A percentile compares a stretch with the other conserved stretches of the same genome.
Evolutionary conservation across 2,113 vertebrate genomes (phyloP).

Genomic region (Saguinus imperator): DNA sequence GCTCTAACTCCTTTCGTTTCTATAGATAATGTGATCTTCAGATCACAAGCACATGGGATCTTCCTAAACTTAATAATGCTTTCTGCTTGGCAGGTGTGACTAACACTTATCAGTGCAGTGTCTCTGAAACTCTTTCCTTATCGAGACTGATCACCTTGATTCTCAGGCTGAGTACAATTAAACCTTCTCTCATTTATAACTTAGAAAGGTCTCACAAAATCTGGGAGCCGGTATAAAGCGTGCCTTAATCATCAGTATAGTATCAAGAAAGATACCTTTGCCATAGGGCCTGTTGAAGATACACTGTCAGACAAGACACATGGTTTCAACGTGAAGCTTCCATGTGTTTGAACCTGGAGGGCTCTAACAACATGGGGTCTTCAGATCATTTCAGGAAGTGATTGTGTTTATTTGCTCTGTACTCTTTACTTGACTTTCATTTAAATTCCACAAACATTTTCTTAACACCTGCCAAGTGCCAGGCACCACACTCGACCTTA

Average conservation of each 20-base stretch:
- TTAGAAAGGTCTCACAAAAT: not conserved
- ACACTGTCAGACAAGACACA: not conserved
- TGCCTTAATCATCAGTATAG: not conserved
- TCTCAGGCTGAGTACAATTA: not conserved
- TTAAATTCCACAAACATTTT: conserved; percentile 47
- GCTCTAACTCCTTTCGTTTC: not conserved
- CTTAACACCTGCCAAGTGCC: not conserved
- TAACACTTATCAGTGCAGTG: not conserved
- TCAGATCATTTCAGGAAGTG: not conserved
- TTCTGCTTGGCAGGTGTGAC: not conserved
- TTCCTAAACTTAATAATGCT: not conserved
- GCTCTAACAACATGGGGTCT: not conserved
- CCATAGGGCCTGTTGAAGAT: not conserved
- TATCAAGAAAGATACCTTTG: not conserved
- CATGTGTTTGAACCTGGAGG: not conserved
- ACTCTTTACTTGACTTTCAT: not conserved
- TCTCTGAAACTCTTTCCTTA: not conserved
- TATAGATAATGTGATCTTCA: not conserved
- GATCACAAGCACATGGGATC: not conserved
- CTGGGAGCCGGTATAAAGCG: not conserved
- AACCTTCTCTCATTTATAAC: not conserved
- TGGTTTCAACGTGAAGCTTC: not conserved
- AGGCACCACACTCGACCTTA: not conserved
- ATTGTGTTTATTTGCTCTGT: not conserved
- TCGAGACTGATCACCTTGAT: not conserved